phyloP scores from a whole-genome alignment of 92 coral and sea anemone genomes.

The Blastomussa wellsi region DNA sequence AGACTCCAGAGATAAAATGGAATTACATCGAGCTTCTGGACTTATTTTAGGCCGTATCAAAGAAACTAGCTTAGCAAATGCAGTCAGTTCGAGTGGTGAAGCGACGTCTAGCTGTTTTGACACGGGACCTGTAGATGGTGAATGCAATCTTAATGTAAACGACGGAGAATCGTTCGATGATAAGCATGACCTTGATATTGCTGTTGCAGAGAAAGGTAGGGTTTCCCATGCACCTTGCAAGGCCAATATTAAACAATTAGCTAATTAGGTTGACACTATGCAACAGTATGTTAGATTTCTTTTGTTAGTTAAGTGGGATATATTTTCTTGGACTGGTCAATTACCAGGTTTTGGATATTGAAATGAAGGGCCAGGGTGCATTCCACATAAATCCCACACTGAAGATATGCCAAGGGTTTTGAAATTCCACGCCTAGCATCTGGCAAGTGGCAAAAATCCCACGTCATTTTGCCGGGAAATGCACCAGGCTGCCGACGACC shows the following conservation, averaged over 20 bases:
- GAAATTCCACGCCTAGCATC: no score
- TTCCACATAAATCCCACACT: no score
- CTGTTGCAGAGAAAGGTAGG: slow-evolving; percentile 5
- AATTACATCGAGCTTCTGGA: slow-evolving; percentile 14
- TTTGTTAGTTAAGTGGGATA: background rate
- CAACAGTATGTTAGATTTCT: background rate
- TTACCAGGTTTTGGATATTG: no score
- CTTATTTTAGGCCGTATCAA: slow-evolving; percentile 4
- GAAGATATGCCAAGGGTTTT: no score
- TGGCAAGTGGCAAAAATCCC: no score
- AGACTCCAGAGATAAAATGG: slow-evolving; percentile 13
- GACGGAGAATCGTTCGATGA: background rate
- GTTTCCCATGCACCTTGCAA: background rate
- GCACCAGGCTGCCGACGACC: no score
- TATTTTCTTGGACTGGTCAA: no score
- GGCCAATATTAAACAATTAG: background rate
- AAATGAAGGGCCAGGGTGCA: no score
- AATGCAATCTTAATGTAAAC: background rate
- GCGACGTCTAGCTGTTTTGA: background rate
- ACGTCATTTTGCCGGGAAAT: no score
- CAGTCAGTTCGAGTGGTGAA: background rate
- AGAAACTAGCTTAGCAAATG: slow-evolving; percentile 12
- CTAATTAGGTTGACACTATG: background rate
- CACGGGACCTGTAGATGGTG: no score
- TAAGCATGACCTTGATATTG: background rate